A percentile compares a stretch with the other conserved stretches of the same genome.
Evolutionary conservation across 2,113 vertebrate genomes (phyloP).

Genomic region (Haemorhous mexicanus): DNA sequence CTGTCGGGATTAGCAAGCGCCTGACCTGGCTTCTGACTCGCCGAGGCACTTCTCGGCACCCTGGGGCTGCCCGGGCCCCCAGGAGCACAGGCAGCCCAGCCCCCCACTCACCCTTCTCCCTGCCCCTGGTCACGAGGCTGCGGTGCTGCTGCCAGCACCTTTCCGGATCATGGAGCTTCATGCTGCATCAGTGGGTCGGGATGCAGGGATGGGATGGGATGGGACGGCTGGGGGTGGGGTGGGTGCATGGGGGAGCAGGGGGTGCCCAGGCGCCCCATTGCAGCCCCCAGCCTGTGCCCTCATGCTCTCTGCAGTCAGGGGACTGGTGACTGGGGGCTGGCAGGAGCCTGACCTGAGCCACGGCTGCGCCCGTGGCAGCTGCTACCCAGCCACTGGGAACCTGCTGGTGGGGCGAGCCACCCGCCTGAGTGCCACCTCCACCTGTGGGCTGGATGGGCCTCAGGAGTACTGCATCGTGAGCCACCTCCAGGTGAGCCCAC

Average conservation of each 20-base stretch:
- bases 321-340: slow-evolving; percentile 19
- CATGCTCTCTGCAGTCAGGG: neutral
- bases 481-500: slow-evolving; percentile 71
- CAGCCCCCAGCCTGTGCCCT: neutral
- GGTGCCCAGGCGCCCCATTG: rapidly evolving
- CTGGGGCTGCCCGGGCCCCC: neutral
- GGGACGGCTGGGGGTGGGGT: neutral
- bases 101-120: neutral
- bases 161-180: slow-evolving; percentile 11
- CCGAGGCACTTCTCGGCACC: rapidly evolving
- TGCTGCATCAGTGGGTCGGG: slow-evolving; percentile 26
- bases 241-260: neutral
- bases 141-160: neutral
- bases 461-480: slow-evolving; percentile 85
- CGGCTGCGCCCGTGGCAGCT: slow-evolving; percentile 77
- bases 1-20: neutral
- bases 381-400: slow-evolving; percentile 71
- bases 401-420: slow-evolving; percentile 71
- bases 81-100: neutral
- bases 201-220: neutral
- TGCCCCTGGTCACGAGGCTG: neutral
- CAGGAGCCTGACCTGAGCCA: slow-evolving; percentile 76
- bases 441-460: slow-evolving; percentile 74
- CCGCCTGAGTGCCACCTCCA: slow-evolving; percentile 77
- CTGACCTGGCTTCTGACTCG: neutral